These are phyloP conservation scores for Noctua janthina DNA, from an alignment of 2,888 invertebrate genomes.

Conservation along the genomic window DNA sequence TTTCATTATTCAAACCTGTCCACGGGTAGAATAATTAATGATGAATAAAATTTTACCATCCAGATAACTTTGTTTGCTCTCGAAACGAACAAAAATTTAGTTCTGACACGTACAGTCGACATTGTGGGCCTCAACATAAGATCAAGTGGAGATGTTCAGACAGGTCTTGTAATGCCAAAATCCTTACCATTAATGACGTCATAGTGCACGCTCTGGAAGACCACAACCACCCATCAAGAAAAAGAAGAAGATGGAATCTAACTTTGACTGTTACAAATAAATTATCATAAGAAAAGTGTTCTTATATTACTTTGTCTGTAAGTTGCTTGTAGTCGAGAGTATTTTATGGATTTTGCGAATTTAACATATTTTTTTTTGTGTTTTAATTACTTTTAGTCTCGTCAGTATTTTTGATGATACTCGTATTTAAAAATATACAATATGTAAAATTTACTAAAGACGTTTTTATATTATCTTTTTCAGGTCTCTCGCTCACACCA, in stretches of 20 bases:
- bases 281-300: background rate
- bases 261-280: background rate
- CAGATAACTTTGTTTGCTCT: constrained; percentile 10
- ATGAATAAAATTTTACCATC: background rate
- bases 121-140: constrained; percentile 62
- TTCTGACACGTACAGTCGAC: constrained; percentile 65
- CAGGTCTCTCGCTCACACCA: constrained; percentile 26
- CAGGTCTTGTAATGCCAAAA: constrained; percentile 69
- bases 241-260: background rate
- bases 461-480: constrained; percentile 7
- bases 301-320: background rate
- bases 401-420: background rate
- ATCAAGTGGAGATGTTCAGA: constrained; percentile 72
- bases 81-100: constrained; percentile 60
- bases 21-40: too few species aligned
- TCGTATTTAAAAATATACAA: too few species aligned
- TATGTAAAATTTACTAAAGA: background rate
- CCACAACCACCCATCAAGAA: constrained; percentile 26
- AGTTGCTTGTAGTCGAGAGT: too few species aligned
- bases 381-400: background rate
- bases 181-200: constrained; percentile 66
- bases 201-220: constrained; percentile 17
- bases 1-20: background rate
- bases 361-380: background rate
- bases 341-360: background rate